These are phyloP conservation scores for Phoxinus phoxinus DNA, from an alignment of 2,113 vertebrate genomes.

Conservation along the genomic window DNA sequence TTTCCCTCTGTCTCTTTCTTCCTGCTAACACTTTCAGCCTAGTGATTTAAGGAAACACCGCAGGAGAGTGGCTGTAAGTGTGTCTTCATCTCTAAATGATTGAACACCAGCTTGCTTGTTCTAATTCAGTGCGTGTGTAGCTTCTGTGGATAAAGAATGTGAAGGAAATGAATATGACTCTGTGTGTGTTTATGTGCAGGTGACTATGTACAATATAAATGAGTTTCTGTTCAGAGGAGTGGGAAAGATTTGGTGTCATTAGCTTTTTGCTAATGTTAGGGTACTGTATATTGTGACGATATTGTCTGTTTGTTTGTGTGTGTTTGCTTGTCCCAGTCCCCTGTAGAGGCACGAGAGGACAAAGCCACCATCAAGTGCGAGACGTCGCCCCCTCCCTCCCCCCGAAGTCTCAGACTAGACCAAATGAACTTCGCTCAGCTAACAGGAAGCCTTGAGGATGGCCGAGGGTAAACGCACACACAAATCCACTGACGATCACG, in stretches of 20 bases:
- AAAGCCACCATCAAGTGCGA: slow-evolving; percentile 98
- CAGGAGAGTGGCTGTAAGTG: slow-evolving; percentile 92
- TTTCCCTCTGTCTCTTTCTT: slow-evolving; percentile 59
- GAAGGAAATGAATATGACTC: too few species aligned
- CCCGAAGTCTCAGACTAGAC: slow-evolving; percentile 88
- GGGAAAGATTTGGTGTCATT: not conserved
- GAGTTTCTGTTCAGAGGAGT: not conserved
- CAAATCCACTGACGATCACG: not conserved
- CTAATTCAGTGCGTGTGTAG: not conserved
- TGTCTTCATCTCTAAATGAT: slow-evolving; percentile 30
- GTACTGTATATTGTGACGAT: not conserved
- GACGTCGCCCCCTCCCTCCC: slow-evolving; percentile 94
- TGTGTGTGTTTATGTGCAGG: not conserved
- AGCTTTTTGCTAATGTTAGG: not conserved
- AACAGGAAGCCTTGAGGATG: slow-evolving; percentile 89
- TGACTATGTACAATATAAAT: not conserved
- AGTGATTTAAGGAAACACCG: slow-evolving; percentile 97
- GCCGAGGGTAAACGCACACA: slow-evolving; percentile 80
- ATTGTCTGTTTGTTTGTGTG: slow-evolving; percentile 6
- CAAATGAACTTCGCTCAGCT: slow-evolving; percentile 88
- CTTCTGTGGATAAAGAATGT: not conserved
- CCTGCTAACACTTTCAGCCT: slow-evolving; percentile 79
- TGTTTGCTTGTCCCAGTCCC: slow-evolving; percentile 77
- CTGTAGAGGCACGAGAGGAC: slow-evolving; percentile 90
- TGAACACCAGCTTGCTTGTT: not conserved